Percentiles rank a stretch among this genome's conserved stretches.
phyloP scores from a whole-genome alignment of 2,888 invertebrate genomes.

The Crossocerus cetratus region DNA sequence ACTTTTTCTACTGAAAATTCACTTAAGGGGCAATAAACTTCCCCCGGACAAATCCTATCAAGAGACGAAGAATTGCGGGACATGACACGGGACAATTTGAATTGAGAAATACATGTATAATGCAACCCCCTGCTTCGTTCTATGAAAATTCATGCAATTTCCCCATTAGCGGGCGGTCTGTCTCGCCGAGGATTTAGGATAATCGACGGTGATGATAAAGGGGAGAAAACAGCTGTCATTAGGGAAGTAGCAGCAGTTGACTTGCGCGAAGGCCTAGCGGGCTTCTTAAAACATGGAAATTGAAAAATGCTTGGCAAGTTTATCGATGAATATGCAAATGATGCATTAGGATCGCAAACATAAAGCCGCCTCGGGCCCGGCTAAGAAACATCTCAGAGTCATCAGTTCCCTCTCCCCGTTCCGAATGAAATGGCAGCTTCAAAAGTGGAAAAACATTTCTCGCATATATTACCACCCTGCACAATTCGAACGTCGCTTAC shows the following conservation, averaged over 20 bases:
- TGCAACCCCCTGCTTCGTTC: background rate
- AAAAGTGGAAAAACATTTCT: too few relatives aligned
- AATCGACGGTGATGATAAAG: constrained; percentile 7
- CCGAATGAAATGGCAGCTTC: constrained; percentile 4
- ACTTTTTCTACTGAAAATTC: too few relatives aligned
- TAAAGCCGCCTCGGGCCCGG: constrained; percentile 29
- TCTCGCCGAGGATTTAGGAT: constrained; percentile 15
- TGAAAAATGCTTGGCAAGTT: constrained; percentile 65
- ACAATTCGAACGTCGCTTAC: background rate
- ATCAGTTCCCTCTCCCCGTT: constrained; percentile 13
- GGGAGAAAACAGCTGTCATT: constrained; percentile 36
- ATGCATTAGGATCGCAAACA: constrained; percentile 49
- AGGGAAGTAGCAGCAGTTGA: constrained; percentile 14
- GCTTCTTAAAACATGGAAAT: constrained; percentile 54
- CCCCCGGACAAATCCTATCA: too few relatives aligned
- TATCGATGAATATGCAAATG: constrained; percentile 65
- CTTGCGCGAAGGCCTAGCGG: constrained; percentile 29
- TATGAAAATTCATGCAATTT: background rate
- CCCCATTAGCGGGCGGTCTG: background rate
- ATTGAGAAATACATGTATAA: too few relatives aligned
- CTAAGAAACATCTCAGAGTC: constrained; percentile 42
- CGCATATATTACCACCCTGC: too few relatives aligned
- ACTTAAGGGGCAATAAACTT: too few relatives aligned
- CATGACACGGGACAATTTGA: too few relatives aligned
- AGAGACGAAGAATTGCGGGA: too few relatives aligned